These are phyloP conservation scores for Xanthostigma xanthostigma DNA, from an alignment of 2,888 invertebrate genomes.

Conservation along the genomic window DNA sequence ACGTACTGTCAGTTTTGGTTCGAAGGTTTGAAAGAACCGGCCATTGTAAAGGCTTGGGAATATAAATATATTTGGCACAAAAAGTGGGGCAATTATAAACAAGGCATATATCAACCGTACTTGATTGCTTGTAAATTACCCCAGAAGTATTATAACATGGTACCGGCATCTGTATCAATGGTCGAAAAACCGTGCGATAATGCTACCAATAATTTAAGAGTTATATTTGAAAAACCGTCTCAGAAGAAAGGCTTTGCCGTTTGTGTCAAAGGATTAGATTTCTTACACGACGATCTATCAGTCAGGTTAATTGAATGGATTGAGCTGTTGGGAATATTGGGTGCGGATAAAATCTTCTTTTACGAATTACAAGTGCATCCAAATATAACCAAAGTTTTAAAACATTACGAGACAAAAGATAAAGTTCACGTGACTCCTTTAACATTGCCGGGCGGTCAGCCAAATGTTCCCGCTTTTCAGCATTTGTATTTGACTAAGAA, in stretches of 20 bases:
- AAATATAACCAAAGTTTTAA: conserved; percentile 71
- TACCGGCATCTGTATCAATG: conserved; percentile 72
- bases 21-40: conserved; percentile 67
- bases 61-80: conserved; percentile 91
- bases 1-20: conserved; percentile 86
- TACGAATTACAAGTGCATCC: conserved; percentile 86
- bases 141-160: conserved; percentile 46
- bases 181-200: conserved; percentile 76
- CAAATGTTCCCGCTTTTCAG: conserved; percentile 77
- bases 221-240: conserved; percentile 62
- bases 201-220: conserved; percentile 69
- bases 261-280: conserved; percentile 88
- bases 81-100: conserved; percentile 88
- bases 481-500: conserved; percentile 82
- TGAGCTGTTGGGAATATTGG: conserved; percentile 69
- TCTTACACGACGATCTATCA: conserved; percentile 79
- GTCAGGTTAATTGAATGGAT: conserved; percentile 89
- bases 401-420: conserved; percentile 40
- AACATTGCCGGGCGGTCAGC: conserved; percentile 77
- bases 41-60: conserved; percentile 66
- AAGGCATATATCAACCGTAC: conserved; percentile 82
- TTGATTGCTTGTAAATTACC: conserved; percentile 81
- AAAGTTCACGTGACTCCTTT: conserved; percentile 63
- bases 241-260: conserved; percentile 72
- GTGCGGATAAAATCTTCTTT: conserved; percentile 83